Percentiles rank a stretch among this genome's conserved stretches.
These are phyloP conservation scores for Tetraodon nigroviridis DNA, from an alignment of 2,113 vertebrate species.

Conservation along the genomic window DNA sequence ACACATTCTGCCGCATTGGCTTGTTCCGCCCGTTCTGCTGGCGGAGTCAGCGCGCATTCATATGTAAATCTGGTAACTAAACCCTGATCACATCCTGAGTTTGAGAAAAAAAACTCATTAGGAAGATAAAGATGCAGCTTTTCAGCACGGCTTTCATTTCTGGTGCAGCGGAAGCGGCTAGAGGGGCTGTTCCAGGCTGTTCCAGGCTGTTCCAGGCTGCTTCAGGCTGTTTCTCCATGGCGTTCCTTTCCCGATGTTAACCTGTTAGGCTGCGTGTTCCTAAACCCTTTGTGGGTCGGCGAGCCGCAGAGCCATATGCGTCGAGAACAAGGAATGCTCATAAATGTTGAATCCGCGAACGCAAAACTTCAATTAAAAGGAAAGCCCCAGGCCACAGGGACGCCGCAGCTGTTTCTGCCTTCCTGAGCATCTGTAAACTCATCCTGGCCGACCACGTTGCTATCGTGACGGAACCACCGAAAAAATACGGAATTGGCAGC, in stretches of 20 bases:
- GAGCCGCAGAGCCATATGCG: constrained; percentile 45
- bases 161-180: background rate
- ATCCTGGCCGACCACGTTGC: background rate
- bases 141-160: background rate
- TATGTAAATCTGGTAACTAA: background rate
- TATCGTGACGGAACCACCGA: background rate
- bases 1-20: no score
- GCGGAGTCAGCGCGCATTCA: background rate
- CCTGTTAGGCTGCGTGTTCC: constrained; percentile 28
- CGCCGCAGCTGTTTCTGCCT: background rate
- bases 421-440: constrained; percentile 2
- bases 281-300: constrained; percentile 9
- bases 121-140: background rate
- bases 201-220: background rate
- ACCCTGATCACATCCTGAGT: background rate
- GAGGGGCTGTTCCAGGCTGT: background rate
- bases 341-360: constrained; percentile 42
- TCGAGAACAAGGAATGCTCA: constrained; percentile 39
- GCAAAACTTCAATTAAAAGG: constrained; percentile 25
- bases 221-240: no score
- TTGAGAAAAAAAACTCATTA: background rate
- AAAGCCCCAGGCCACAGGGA: background rate
- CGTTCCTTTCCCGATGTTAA: constrained; percentile 30
- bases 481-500: no score
- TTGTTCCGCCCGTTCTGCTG: no score